Base-by-base conservation (phyloP, 92 coral and sea anemone species). In the Zoanthus sociatus region DNA sequence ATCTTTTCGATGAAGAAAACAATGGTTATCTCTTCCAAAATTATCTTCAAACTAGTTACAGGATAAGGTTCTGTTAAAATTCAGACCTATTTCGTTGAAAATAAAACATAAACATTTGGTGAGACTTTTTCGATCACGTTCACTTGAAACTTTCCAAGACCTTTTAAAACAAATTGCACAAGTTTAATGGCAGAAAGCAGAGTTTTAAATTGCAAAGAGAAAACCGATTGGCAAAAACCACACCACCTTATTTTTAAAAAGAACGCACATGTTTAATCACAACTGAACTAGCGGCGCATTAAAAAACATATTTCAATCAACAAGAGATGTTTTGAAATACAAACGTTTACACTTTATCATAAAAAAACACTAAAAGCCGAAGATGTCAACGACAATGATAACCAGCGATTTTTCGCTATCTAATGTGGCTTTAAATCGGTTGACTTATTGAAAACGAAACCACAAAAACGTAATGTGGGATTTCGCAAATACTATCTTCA, bases 381-480 rank as follows among this genome's bases (percentile, higher is more conserved):
- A 30, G 18, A 1, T 46, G 45, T 51, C 50, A 67, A 9, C n/a
- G 21, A 67, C 70, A 67, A 20, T 31, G 74, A 69, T 69, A 64
- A 14, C 70, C 3, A 45, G 5, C 47, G 13, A 16, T 20, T 81
- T 78, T 47, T 50, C 20, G 46, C 58, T 42, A 77, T 77, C 82
- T 53, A 12, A 21, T 42, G 61, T 81, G 85, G 85, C 75, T 81
- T 81, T 14, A 67, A 67, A 81, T 66, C 76, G 42, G 61, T 81
- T 81, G 73, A 69, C 67, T 81, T 64, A 81, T 81, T 81, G 85
- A n/a, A 81, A 48, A 66, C 44, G 73, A 20, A 81, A 66, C 45
- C 85, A 13, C 58, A 67, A 66, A 81, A 79, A 81, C 47, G 73
- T 18, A 44, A 15, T 64, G 73, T 48, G 85, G 84, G 85, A 81